phyloP scores from a whole-genome alignment of 2,888 invertebrate species.

The Polyommatus icarus region DNA sequence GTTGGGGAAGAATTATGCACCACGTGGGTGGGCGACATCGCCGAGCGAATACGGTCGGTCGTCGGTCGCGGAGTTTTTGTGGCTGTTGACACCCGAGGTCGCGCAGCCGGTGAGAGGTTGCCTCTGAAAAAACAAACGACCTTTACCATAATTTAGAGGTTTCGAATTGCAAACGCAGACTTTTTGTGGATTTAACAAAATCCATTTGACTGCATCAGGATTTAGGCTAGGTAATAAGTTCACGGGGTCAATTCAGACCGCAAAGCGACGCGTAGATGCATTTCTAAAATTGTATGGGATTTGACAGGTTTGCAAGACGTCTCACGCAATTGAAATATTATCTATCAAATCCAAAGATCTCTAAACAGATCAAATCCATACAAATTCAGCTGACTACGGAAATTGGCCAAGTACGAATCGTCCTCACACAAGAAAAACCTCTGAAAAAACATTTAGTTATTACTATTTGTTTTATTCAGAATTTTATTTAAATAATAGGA shows the following conservation, averaged over 20 bases:
- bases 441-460: neutral
- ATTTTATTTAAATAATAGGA: too few relatives aligned
- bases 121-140: constrained; percentile 70
- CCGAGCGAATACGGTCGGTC: constrained; percentile 64
- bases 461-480: too few relatives aligned
- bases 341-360: too few relatives aligned
- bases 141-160: constrained; percentile 46
- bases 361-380: too few relatives aligned
- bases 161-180: constrained; percentile 46
- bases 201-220: neutral
- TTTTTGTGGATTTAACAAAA: constrained; percentile 15
- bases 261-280: too few relatives aligned
- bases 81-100: constrained; percentile 61
- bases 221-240: neutral
- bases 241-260: too few relatives aligned
- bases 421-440: neutral
- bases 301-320: too few relatives aligned
- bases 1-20: constrained; percentile 77
- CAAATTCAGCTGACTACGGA: too few relatives aligned
- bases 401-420: neutral
- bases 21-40: constrained; percentile 76
- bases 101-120: constrained; percentile 62
- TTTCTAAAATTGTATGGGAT: too few relatives aligned
- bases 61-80: constrained; percentile 63
- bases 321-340: too few relatives aligned